These are phyloP conservation scores for Amblyraja radiata DNA, from an alignment of 2,797 vertebrate species.

Conservation along the genomic window DNA sequence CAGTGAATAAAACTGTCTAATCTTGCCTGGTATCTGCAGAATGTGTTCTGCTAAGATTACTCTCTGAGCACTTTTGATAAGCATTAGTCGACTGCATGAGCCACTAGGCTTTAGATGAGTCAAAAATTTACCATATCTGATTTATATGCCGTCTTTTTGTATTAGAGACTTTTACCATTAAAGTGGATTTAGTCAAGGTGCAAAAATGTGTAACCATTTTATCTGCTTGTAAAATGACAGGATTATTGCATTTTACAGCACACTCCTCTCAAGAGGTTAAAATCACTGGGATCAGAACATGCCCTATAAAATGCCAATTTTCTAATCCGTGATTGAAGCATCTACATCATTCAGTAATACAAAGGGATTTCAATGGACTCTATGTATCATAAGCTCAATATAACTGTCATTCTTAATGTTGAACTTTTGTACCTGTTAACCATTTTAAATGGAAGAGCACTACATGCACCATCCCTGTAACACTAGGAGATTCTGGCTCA, in stretches of 20 bases:
- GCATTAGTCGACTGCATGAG: too few relatives aligned
- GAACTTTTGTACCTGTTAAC: neutral
- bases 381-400: neutral
- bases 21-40: neutral
- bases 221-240: neutral
- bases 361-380: neutral
- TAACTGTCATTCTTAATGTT: neutral
- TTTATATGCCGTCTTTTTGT: too few relatives aligned
- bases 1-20: neutral
- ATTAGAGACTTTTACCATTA: neutral
- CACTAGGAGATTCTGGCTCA: neutral
- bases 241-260: neutral
- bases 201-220: neutral
- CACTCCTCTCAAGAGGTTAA: neutral
- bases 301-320: neutral
- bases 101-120: neutral
- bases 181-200: neutral
- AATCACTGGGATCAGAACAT: neutral
- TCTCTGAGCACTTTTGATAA: neutral
- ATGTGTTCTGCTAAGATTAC: neutral
- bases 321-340: constrained; percentile 8
- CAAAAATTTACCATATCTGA: neutral
- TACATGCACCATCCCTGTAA: neutral
- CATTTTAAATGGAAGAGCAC: neutral
- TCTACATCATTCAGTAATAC: neutral